phyloP scores from a whole-genome alignment of 2,797 vertebrate species.

The Simalia tracyae region DNA sequence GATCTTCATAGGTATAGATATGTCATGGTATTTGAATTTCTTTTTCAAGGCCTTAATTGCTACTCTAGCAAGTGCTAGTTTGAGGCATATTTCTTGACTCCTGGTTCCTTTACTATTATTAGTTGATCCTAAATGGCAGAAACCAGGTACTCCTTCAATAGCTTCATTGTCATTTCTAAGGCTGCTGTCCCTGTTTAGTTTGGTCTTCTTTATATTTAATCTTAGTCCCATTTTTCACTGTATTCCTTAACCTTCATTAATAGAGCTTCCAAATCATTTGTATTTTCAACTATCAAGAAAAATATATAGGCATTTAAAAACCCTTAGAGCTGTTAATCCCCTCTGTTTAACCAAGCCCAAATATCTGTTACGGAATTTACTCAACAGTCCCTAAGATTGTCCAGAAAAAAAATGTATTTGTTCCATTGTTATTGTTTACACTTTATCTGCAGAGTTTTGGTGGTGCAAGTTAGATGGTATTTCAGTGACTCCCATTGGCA shows the following conservation, averaged over 20 bases:
- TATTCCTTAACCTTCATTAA: background rate
- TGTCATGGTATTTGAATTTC: background rate
- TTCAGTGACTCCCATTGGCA: background rate
- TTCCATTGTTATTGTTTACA: background rate
- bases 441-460: background rate
- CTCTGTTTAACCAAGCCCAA: background rate
- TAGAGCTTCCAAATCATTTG: background rate
- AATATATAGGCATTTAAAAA: background rate
- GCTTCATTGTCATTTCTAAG: background rate
- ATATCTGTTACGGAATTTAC: background rate
- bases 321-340: background rate
- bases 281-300: background rate
- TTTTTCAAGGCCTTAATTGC: background rate
- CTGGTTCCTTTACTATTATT: background rate
- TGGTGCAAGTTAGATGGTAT: background rate
- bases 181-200: background rate
- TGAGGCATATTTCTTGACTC: background rate
- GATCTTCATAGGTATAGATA: background rate
- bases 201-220: background rate
- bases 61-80: background rate
- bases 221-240: background rate
- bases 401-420: background rate
- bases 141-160: background rate
- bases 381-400: background rate
- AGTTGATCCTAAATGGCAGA: background rate